These are phyloP conservation scores for Calephelis perditalis DNA, from an alignment of 2,888 invertebrate genomes.

Conservation along the genomic window DNA sequence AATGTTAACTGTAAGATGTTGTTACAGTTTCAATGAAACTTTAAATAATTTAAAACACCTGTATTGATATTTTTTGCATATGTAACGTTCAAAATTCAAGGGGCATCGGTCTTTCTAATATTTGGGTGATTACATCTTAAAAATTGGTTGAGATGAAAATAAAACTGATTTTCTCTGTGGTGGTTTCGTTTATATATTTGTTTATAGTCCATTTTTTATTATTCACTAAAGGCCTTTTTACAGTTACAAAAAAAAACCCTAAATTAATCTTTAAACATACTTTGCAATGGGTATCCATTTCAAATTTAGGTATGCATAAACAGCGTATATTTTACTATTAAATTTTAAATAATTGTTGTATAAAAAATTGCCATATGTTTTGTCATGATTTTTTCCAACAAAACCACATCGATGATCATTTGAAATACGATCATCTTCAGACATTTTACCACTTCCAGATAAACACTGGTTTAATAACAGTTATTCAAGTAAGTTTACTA, in stretches of 20 bases:
- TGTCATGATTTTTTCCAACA: too few relatives aligned
- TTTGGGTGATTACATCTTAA: not conserved
- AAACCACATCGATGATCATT: not conserved
- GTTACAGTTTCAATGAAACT: slow-evolving; percentile 8
- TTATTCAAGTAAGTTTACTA: not conserved
- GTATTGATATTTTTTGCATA: slow-evolving; percentile 17
- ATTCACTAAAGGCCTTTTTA: too few relatives aligned
- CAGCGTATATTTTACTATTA: not conserved
- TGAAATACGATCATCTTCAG: not conserved
- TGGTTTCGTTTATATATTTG: not conserved
- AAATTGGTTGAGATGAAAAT: not conserved
- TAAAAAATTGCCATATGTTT: too few relatives aligned
- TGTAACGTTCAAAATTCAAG: slow-evolving; percentile 1
- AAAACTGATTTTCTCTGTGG: not conserved
- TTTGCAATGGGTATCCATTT: too few relatives aligned
- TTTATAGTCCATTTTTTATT: too few relatives aligned
- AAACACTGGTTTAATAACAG: not conserved
- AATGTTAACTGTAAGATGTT: slow-evolving; percentile 15
- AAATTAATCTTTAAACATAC: too few relatives aligned
- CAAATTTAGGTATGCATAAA: too few relatives aligned
- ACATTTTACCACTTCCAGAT: not conserved
- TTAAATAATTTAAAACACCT: slow-evolving; percentile 23
- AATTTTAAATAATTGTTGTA: not conserved
- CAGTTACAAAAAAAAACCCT: too few relatives aligned
- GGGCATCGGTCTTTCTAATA: not conserved